phyloP scores from a whole-genome alignment of 37 sponge, comb jelly and placozoan genomes.

The Dysidea cf. avara region DNA sequence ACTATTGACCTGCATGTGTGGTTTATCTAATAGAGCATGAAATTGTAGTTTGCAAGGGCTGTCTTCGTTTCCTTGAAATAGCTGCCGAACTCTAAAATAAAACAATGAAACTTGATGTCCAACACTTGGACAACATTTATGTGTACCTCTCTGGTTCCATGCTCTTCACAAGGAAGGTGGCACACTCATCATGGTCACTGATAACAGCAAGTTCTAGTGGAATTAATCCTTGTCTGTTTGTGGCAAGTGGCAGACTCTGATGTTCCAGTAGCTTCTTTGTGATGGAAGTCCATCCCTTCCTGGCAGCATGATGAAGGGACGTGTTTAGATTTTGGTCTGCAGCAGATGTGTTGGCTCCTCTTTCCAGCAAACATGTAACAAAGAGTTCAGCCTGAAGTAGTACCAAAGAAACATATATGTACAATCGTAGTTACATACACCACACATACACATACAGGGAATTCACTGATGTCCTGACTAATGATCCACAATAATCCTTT shows the following conservation, averaged over 20 bases:
- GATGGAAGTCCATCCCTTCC: slow-evolving; percentile 10
- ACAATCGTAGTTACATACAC: too few relatives aligned
- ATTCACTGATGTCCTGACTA: slow-evolving; percentile 17
- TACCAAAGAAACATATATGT: too few relatives aligned
- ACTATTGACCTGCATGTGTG: too few relatives aligned
- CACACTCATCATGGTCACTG: slow-evolving; percentile 24
- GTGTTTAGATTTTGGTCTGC: slow-evolving; percentile 22
- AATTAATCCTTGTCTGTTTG: slow-evolving; percentile 21
- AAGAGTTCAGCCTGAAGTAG: slow-evolving; percentile 23
- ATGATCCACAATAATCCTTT: slow-evolving; percentile 31
- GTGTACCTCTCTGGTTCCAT: slow-evolving; percentile 37
- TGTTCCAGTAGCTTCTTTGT: slow-evolving; percentile 45
- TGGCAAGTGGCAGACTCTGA: slow-evolving; percentile 11
- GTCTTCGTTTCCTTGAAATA: slow-evolving; percentile 7
- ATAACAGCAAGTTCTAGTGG: slow-evolving; percentile 52
- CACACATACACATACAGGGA: slow-evolving; percentile 19
- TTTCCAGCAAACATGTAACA: slow-evolving; percentile 26
- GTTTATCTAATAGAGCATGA: slow-evolving; percentile 3
- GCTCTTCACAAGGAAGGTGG: slow-evolving; percentile 27
- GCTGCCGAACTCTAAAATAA: slow-evolving; percentile 13
- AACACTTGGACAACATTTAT: too few relatives aligned
- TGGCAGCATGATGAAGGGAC: slow-evolving; percentile 41
- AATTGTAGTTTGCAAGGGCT: slow-evolving; percentile 3
- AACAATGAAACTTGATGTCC: too few relatives aligned
- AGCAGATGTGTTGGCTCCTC: slow-evolving; percentile 15